phyloP scores from a whole-genome alignment of 2,113 vertebrate species.

The Cebidichthys violaceus region DNA sequence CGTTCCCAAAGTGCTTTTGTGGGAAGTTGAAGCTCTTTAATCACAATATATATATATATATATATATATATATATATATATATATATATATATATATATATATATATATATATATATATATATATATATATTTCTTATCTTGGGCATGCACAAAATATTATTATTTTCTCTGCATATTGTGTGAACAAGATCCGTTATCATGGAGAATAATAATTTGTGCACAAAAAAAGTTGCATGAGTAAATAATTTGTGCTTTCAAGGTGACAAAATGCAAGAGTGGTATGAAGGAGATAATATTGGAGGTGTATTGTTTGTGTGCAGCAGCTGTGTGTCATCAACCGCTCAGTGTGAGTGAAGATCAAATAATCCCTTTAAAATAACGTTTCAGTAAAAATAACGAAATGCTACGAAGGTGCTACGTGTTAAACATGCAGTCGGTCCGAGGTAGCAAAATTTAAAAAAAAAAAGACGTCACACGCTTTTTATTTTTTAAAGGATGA shows the following conservation, averaged over 20 bases:
- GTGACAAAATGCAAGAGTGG: background rate
- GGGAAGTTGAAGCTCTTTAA: background rate
- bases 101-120: too few species aligned
- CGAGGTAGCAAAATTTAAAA: conserved; percentile 34
- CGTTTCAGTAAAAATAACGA: background rate
- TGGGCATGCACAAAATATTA: background rate
- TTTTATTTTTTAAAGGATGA: background rate
- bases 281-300: background rate
- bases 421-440: conserved; percentile 41
- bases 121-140: background rate
- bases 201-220: background rate
- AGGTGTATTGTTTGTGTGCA: background rate
- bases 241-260: background rate
- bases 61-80: too few species aligned
- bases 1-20: background rate
- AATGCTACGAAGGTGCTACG: conserved; percentile 42
- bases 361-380: conserved; percentile 65
- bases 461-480: conserved; percentile 19
- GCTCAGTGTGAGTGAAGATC: background rate
- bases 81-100: too few species aligned
- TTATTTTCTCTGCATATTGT: background rate
- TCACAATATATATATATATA: background rate
- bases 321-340: conserved; percentile 52
- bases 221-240: too few species aligned
- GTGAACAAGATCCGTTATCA: background rate